Evolutionary conservation across 2,113 vertebrate species (phyloP), one percentile per base, ranked within the genome.

Genomic region (Onychostruthus taczanowskii): DNA sequence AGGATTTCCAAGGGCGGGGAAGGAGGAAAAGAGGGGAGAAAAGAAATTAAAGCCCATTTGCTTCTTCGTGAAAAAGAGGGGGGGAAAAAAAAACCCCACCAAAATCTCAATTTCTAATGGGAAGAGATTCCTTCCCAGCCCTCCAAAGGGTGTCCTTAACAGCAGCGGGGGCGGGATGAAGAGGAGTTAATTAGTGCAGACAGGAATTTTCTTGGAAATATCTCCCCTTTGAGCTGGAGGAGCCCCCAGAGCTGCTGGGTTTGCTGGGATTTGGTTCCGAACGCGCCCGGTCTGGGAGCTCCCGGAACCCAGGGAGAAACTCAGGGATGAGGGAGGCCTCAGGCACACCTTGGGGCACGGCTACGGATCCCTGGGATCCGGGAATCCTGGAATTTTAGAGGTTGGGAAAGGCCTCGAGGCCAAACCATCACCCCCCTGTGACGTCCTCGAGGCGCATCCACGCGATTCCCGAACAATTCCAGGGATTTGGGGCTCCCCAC

Each of bases 41-140:
- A 94, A 95, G 91, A 93, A 95, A 95, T 95, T 78, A 94, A 94
- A 93, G 3, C 56, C 73, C 80, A 92, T 97, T 97, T 31, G 95
- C 83, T 90, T 67, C 52, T 2, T 3, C 1, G 62, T 28, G 19
- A 73, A 73, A 80, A 78, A 70, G 74, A 89, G 43, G 0, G 8
- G 20, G 7, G 5, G 30, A 24, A 43, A 18, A 31, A 6, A 10
- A 20, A 10, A 26, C 20, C 30, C 52, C 9, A 27, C 58, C 35
- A 18, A 59, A 77, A 94, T 81, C 86, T 91, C 61, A 22, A 64
- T 95, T 92, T 92, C 77, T 87, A 68, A 84, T 1, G 28, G 35
- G 19, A 84, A 14, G 59, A 70, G 83, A 82, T 89, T 47, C 95
- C 92, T 26, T 93, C 47, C 66, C 64, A 18, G 76, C 68, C 43